Evolutionary conservation across 92 coral and sea anemone species (phyloP).

Genomic region (Scolanthus callimorphus): DNA sequence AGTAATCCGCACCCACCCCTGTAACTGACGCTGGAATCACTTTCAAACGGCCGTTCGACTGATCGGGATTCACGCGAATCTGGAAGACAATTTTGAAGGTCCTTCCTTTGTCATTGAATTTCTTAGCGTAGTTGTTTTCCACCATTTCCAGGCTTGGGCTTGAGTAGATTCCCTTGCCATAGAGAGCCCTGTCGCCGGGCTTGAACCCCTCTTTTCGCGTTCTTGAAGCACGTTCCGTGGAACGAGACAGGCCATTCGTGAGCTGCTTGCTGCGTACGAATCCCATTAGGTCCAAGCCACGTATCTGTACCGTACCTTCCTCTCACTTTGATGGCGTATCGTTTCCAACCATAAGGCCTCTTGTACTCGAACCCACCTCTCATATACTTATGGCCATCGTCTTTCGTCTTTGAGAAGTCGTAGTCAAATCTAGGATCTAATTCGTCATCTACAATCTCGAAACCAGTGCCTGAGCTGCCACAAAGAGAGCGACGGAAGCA

Average conservation of each 20-base stretch:
- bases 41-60: too few species aligned
- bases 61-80: too few species aligned
- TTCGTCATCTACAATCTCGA: slow-evolving; percentile 19
- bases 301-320: slow-evolving; percentile 18
- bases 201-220: slow-evolving; percentile 29
- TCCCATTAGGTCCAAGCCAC: slow-evolving; percentile 74
- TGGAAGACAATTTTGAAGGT: slow-evolving; percentile 57
- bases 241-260: slow-evolving; percentile 79
- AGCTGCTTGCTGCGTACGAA: slow-evolving; percentile 34
- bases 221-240: slow-evolving; percentile 44
- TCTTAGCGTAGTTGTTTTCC: slow-evolving; percentile 31
- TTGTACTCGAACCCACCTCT: slow-evolving; percentile 50
- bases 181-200: slow-evolving; percentile 12
- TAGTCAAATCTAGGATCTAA: slow-evolving; percentile 23
- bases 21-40: too few species aligned
- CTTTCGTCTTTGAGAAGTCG: slow-evolving; percentile 16
- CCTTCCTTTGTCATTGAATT: slow-evolving; percentile 37
- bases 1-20: too few species aligned
- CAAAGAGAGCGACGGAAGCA: not conserved
- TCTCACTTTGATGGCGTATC: slow-evolving; percentile 44
- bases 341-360: slow-evolving; percentile 76
- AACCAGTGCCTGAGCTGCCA: not conserved
- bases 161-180: slow-evolving; percentile 55
- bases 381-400: slow-evolving; percentile 47
- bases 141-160: slow-evolving; percentile 57